Percentiles rank a stretch among this genome's conserved stretches.
Conservation (phyloP, 2,888 invertebrate genomes). For the Tipula unca region DNA sequence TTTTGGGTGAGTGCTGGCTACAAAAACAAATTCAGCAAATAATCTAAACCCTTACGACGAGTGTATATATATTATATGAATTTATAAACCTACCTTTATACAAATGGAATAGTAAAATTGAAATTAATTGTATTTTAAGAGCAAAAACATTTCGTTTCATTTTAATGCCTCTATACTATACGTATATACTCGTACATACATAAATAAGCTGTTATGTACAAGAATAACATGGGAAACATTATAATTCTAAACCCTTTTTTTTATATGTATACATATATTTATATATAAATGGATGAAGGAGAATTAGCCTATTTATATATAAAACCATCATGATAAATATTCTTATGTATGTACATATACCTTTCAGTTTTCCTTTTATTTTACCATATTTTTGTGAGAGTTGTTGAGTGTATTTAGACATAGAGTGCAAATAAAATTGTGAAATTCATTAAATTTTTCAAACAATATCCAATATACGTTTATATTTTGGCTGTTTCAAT, state of each 20-base stretch:
- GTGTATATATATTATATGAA: background rate
- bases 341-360: background rate
- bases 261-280: background rate
- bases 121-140: constrained; percentile 8
- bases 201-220: background rate
- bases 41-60: background rate
- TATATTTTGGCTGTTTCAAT: no score
- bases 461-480: no score
- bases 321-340: background rate
- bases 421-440: no score
- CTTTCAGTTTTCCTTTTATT: background rate
- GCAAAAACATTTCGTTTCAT: background rate
- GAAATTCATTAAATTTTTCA: no score
- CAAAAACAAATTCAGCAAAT: background rate
- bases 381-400: background rate
- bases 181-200: no score
- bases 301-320: background rate
- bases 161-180: background rate
- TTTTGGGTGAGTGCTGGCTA: background rate
- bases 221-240: background rate
- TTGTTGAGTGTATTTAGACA: no score
- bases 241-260: background rate
- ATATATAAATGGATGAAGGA: background rate
- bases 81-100: background rate
- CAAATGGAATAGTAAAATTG: constrained; percentile 2